Conservation (phyloP, 1,140 invertebrate genomes). For the Diachasmimorpha longicaudata region DNA sequence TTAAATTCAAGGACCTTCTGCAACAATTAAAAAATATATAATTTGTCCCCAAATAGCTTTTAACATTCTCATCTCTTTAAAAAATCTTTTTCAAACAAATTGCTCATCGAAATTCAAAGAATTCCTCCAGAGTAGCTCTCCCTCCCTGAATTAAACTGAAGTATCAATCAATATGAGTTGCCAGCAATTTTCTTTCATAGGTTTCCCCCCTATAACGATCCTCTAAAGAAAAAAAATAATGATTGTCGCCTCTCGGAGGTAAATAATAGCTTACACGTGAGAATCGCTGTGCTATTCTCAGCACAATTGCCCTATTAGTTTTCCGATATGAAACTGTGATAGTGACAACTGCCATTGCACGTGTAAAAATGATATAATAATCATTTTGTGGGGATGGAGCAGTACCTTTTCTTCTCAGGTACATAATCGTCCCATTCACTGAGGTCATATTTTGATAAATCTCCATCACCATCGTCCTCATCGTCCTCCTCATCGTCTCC, state of each 20-base stretch:
- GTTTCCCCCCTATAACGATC: not conserved
- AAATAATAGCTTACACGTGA: too few relatives aligned
- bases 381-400: not conserved
- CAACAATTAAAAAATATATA: too few relatives aligned
- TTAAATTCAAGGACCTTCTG: too few relatives aligned
- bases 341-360: not conserved
- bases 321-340: slow-evolving; percentile 38
- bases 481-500: slow-evolving; percentile 61
- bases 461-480: slow-evolving; percentile 72
- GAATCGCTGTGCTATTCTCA: not conserved
- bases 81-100: not conserved
- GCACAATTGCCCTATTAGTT: not conserved
- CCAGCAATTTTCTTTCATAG: not conserved
- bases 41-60: not conserved
- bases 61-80: not conserved
- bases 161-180: too few relatives aligned
- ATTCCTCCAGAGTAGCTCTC: too few relatives aligned
- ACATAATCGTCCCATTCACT: slow-evolving; percentile 72
- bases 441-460: slow-evolving; percentile 84
- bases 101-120: too few relatives aligned
- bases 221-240: too few relatives aligned
- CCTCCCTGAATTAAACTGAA: too few relatives aligned
- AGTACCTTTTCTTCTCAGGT: slow-evolving; percentile 54
- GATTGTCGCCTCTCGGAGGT: too few relatives aligned
- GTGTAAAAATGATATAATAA: not conserved